Evolutionary conservation across 2,888 invertebrate species (phyloP), one percentile per base, ranked within the genome.

Genomic region (Acanthosepion esculentum): DNA sequence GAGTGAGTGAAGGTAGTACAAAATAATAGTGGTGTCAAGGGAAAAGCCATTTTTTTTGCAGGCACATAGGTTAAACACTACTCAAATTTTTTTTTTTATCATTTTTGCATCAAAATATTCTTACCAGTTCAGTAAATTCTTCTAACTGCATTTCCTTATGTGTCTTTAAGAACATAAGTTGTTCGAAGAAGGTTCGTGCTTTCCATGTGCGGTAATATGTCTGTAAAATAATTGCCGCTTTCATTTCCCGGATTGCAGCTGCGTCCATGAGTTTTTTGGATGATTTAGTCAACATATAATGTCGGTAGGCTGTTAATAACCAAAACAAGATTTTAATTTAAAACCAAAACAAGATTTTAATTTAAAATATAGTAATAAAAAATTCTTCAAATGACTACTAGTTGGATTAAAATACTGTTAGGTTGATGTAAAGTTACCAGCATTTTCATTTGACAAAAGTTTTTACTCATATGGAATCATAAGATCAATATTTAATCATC

Each of bases 121-220:
- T 91, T 95, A 99, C 99, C 98, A 99, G 99, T 97, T 99, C 99
- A 59, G 98, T 98, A 96, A 99, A 98, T 97, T 98, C 98, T 95
- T 98, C 98, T 95, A 99, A 98, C 97, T 99, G 99, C 97, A 98
- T 98, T 97, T 98, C 98, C 95, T 98, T 98, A 94, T 98, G 98
- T 59, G 98, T 98, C 96, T 99, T 98, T 97, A 99, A 99, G 96
- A 95, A 95, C 23, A 95, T 94, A n/a, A 97, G 95, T 95, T 96
- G 96, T 92, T 95, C 95, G 94, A 98, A 98, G 96, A 96, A 94
- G 1, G 95, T 95, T 94, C 95, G 95, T 94, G 96, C 96, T 94
- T 95, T 99, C 99, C 99, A 99, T 97, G 98, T 98, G 97, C 98
- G 98, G 95, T 98, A 98, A 97, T 97, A 98, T 97, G 98, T 98